phyloP scores from a whole-genome alignment of 2,113 vertebrate genomes.

The Puffinus mauretanicus region DNA sequence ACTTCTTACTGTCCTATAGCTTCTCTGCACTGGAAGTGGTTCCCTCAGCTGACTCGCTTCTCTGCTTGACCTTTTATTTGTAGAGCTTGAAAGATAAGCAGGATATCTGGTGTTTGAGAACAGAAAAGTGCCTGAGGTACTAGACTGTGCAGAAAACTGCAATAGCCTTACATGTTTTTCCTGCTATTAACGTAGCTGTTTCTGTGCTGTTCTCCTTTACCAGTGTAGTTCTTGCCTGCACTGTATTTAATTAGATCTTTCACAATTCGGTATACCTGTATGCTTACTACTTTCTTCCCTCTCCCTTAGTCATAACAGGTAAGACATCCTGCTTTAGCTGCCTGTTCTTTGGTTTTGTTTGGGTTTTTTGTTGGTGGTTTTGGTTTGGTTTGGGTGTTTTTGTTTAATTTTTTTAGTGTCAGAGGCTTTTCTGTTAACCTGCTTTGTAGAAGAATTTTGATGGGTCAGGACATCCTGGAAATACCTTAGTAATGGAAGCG shows the following conservation, averaged over 20 bases:
- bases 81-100: not conserved
- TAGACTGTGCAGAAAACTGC: not conserved
- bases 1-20: not conserved
- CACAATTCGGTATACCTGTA: rapidly evolving
- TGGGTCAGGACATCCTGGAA: not conserved
- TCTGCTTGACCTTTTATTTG: not conserved
- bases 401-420: not conserved
- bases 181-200: not conserved
- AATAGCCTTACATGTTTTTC: not conserved
- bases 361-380: not conserved
- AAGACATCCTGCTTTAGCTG: not conserved
- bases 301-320: not conserved
- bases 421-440: not conserved
- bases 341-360: not conserved
- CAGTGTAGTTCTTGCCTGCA: not conserved
- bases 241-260: not conserved
- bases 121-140: not conserved
- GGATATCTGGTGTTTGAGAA: not conserved
- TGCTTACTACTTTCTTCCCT: not conserved
- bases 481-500: not conserved
- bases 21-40: not conserved
- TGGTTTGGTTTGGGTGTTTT: not conserved
- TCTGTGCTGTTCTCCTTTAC: not conserved
- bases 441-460: not conserved
- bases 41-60: not conserved